Conservation (phyloP, 1,140 invertebrate genomes). For the Hypothenemus hampei region DNA sequence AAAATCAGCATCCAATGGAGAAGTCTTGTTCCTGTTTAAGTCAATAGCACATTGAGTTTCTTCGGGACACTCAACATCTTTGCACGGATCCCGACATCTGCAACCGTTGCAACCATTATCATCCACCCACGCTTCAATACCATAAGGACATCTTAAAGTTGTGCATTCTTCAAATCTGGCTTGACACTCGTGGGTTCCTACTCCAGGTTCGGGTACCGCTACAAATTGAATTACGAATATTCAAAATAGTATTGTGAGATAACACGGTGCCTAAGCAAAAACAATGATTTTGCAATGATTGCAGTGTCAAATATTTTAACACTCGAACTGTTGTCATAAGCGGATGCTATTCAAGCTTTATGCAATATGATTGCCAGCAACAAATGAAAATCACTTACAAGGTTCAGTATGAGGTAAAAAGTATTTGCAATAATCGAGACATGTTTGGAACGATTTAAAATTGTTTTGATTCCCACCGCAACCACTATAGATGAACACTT, state of each 20-base stretch:
- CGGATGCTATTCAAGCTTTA: no score
- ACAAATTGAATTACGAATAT: not conserved
- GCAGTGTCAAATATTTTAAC: no score
- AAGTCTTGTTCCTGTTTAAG: conserved; percentile 47
- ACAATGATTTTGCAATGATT: no score
- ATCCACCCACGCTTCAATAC: conserved; percentile 64
- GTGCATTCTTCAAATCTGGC: conserved; percentile 55
- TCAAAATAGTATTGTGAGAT: no score
- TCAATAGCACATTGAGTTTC: conserved; percentile 65
- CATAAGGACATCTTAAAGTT: conserved; percentile 65
- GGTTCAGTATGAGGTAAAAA: conserved; percentile 43
- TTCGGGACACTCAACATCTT: conserved; percentile 55
- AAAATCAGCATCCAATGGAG: conserved; percentile 46
- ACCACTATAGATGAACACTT: conserved; percentile 74
- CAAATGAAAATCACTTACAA: no score
- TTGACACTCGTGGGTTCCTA: conserved; percentile 50
- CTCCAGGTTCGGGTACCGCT: conserved; percentile 38
- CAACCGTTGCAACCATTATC: conserved; percentile 66
- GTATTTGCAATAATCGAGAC: conserved; percentile 55
- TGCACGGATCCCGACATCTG: conserved; percentile 72
- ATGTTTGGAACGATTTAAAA: conserved; percentile 68
- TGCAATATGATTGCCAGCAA: no score
- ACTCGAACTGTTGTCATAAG: no score
- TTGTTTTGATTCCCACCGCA: conserved; percentile 75
- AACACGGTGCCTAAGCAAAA: no score